Base-by-base conservation (phyloP, 2,888 invertebrate genomes). In the Oxystoma pomonae region DNA sequence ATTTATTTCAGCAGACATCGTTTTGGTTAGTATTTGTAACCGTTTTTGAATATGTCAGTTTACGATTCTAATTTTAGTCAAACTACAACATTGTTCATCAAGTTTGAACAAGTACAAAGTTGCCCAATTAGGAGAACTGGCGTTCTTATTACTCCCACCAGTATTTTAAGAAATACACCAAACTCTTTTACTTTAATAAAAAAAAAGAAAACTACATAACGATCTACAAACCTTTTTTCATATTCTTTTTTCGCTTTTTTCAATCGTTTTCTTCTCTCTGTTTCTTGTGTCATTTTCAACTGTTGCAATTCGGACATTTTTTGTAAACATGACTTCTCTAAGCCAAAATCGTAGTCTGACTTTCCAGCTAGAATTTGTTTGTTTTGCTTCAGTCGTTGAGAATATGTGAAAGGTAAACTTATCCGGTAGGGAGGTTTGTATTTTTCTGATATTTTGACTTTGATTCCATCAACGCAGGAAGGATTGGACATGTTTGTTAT, bases 371-470 rank as follows among this genome's bases (percentile, higher is more conserved):
- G 81, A 68, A 83, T 77, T 68, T 84, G 82, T 62, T 82, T 81
- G 65, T 83, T 83, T 63, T 83, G 80, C 61, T 80, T 80, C 66
- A 86, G 71, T 69, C 84, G 80, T 73, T 85, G 84, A 55, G 82
- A 77, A 70, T 85, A 83, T 53, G 83, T 81, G 66, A 83, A 83
- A 53, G 88, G 86, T 66, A 89, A 75, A 70, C 84, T 84, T 59
- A 89, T 84, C 76, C 84, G 87, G 62, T 89, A 87, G 20, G 93
- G 93, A 69, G 92, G 90, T 78, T 92, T 91, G 77, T 90, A 94
- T 73, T 88, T 90, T 80, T 94, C 93, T 57, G 91, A 89, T 80
- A 94, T 92, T 84, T 94, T 94, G 65, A 94, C 93, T 74, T 91
- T 90, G 72, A 94, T 89, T 70, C 89, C 90, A 81, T 94, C 94